Percentiles rank a stretch among this genome's conserved stretches.
These are phyloP conservation scores for Macrosiphum euphorbiae DNA, from an alignment of 2,888 invertebrate genomes.

Conservation along the genomic window DNA sequence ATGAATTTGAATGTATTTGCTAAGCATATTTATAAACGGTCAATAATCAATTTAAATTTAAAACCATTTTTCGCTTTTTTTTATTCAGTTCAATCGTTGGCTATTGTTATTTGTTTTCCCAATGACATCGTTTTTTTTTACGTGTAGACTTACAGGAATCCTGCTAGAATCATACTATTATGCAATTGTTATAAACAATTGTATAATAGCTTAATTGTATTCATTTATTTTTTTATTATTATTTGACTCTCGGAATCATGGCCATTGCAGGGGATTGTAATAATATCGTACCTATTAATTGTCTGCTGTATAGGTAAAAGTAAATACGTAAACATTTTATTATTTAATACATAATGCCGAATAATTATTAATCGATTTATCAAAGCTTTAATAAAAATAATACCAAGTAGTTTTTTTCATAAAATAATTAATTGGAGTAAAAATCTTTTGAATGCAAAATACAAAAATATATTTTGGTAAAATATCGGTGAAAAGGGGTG, in stretches of 20 bases:
- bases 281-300: no score
- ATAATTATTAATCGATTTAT: background rate
- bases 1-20: background rate
- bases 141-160: background rate
- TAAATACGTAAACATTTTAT: no score
- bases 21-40: background rate
- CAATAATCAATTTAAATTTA: background rate
- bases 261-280: no score
- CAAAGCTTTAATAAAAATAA: background rate
- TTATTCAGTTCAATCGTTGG: background rate
- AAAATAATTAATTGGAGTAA: background rate
- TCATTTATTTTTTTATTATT: no score
- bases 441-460: background rate
- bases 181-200: background rate
- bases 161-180: background rate
- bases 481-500: background rate
- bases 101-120: background rate
- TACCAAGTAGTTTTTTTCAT: background rate
- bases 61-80: background rate
- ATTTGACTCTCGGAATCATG: no score
- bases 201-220: no score
- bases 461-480: background rate
- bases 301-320: no score
- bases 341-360: background rate
- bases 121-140: background rate